Conservation (phyloP, 1,140 invertebrate species). For the Musca domestica region DNA sequence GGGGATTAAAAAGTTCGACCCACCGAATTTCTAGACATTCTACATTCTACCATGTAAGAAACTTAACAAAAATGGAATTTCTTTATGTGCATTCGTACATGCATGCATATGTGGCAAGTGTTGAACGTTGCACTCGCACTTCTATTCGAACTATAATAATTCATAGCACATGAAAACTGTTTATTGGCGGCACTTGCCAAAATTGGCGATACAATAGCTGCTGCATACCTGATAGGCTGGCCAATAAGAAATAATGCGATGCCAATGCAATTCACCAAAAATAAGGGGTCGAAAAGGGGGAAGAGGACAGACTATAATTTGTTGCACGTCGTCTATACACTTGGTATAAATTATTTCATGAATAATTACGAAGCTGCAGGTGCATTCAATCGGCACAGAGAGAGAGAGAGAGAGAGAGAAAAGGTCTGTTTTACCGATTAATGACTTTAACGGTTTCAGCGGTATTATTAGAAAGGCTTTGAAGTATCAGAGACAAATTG, state of each 20-base stretch:
- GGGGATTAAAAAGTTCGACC: no score
- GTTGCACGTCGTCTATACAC: constrained; percentile 1
- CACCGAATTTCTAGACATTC: no score
- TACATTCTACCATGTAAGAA: no score
- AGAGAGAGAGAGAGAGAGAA: no score
- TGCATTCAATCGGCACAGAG: constrained; percentile 3
- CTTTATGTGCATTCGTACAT: no score
- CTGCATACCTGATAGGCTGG: constrained; percentile 8
- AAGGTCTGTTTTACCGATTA: no score
- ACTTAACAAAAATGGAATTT: no score
- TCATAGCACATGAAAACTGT: constrained; percentile 22
- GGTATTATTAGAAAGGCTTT: no score
- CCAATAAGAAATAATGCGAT: constrained; percentile 4
- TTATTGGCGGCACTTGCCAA: constrained; percentile 23
- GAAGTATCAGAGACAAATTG: no score
- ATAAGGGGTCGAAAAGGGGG: background rate
- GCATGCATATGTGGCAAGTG: no score
- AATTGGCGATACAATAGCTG: constrained; percentile 22
- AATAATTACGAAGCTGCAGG: constrained; percentile 18
- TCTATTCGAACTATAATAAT: constrained; percentile 1
- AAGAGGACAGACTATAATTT: constrained; percentile 2
- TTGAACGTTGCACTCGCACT: no score
- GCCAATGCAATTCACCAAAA: constrained; percentile 10
- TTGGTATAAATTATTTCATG: constrained; percentile 17
- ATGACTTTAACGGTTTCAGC: no score